Conservation (phyloP, 1,140 invertebrate genomes). For the Trichomalopsis sarcophagae region DNA sequence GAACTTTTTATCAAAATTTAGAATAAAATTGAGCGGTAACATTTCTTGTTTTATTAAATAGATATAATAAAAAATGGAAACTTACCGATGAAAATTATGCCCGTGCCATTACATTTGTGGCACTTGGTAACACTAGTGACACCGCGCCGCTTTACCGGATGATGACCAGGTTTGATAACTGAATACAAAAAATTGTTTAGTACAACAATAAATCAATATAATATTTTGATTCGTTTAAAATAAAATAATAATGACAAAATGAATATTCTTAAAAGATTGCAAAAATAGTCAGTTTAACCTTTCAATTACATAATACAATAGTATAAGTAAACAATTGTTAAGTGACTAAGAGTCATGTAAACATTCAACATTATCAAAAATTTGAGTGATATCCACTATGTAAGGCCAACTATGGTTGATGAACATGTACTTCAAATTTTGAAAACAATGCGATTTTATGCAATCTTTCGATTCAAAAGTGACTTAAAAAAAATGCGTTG, state of each 20-base stretch:
- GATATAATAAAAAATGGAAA: slow-evolving; percentile 46
- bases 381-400: background rate
- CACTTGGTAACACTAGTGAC: slow-evolving; percentile 89
- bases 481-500: background rate
- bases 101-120: slow-evolving; percentile 90
- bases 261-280: background rate
- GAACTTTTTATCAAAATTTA: background rate
- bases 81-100: slow-evolving; percentile 86
- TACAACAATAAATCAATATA: background rate
- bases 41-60: slow-evolving; percentile 49
- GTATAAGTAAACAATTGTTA: too few relatives aligned
- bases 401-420: background rate
- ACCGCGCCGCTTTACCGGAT: slow-evolving; percentile 88
- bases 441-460: background rate
- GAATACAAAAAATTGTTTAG: slow-evolving; percentile 54
- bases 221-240: background rate
- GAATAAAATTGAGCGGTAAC: slow-evolving; percentile 25
- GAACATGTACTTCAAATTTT: background rate
- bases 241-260: background rate
- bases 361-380: background rate
- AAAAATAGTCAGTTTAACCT: slow-evolving; percentile 1
- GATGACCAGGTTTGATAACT: slow-evolving; percentile 80
- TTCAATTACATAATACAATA: background rate
- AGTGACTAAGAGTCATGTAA: background rate
- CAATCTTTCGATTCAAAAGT: background rate